Evolutionary conservation across 2,113 vertebrate species (phyloP).

Genomic region (Antechinus stuartii): DNA sequence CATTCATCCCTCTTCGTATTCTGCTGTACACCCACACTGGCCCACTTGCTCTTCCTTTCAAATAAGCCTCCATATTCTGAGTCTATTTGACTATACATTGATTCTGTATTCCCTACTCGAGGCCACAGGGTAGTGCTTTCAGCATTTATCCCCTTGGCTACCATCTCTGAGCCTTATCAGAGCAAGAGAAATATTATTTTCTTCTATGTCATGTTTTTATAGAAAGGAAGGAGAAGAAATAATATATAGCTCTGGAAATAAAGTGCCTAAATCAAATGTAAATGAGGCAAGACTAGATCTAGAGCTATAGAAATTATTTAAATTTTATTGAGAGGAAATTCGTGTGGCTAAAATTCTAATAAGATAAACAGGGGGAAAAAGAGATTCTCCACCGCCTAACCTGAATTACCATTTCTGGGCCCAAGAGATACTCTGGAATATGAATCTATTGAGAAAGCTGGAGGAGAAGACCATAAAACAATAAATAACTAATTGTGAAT

Average conservation of each 20-base stretch:
- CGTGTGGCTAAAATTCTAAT: slow-evolving; percentile 79
- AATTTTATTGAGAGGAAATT: slow-evolving; percentile 77
- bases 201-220: not conserved
- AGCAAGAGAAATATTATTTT: slow-evolving; percentile 22
- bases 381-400: not conserved
- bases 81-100: too few species aligned
- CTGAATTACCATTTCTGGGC: not conserved
- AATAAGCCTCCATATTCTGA: too few species aligned
- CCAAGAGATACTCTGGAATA: slow-evolving; percentile 77
- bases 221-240: slow-evolving; percentile 4
- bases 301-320: slow-evolving; percentile 73
- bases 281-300: slow-evolving; percentile 62
- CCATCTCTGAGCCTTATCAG: slow-evolving; percentile 13
- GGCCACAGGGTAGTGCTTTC: not conserved
- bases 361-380: slow-evolving; percentile 66
- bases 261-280: slow-evolving; percentile 40
- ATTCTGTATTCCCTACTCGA: not conserved
- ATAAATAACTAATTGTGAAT: slow-evolving; percentile 76
- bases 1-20: too few species aligned
- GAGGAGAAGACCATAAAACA: slow-evolving; percentile 79
- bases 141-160: not conserved
- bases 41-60: too few species aligned
- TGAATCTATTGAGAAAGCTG: slow-evolving; percentile 79
- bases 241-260: slow-evolving; percentile 17
- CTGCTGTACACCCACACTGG: too few species aligned